Conservation (phyloP, 1,140 invertebrate species). For the Galendromus occidentalis region DNA sequence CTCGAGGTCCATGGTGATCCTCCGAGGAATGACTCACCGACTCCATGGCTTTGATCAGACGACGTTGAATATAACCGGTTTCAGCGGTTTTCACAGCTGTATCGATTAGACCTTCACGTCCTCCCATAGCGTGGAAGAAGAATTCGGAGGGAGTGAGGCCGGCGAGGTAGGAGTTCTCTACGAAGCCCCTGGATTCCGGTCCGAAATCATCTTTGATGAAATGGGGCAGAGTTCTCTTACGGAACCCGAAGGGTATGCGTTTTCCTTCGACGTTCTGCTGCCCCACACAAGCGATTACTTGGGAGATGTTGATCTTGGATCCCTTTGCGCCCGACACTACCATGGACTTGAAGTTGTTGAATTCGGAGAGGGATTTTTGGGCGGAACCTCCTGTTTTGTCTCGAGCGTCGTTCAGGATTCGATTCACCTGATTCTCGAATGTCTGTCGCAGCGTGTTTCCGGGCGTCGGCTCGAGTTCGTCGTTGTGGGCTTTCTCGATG, state of each 20-base stretch:
- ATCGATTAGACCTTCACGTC: slow-evolving; percentile 99
- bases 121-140: slow-evolving; percentile 99
- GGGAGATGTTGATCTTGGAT: slow-evolving; percentile 99
- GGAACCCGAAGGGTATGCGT: slow-evolving; percentile 97
- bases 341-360: slow-evolving; percentile 99
- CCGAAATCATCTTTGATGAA: slow-evolving; percentile 99
- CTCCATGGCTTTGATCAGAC: slow-evolving; percentile 99
- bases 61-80: slow-evolving; percentile 97
- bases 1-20: too few species aligned
- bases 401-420: slow-evolving; percentile 97
- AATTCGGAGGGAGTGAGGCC: slow-evolving; percentile 97
- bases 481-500: slow-evolving; percentile 98
- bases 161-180: slow-evolving; percentile 98
- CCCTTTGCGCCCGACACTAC: slow-evolving; percentile 98
- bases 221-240: slow-evolving; percentile 92
- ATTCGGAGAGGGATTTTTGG: slow-evolving; percentile 95
- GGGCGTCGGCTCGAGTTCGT: slow-evolving; percentile 94
- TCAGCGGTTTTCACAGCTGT: slow-evolving; percentile 99
- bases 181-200: slow-evolving; percentile 95
- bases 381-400: slow-evolving; percentile 98
- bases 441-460: slow-evolving; percentile 90
- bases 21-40: slow-evolving; percentile 39
- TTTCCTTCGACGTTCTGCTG: slow-evolving; percentile 99
- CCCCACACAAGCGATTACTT: slow-evolving; percentile 99
- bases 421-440: slow-evolving; percentile 72